phyloP scores from a whole-genome alignment of 2,888 invertebrate genomes.

The Trissolcus brochymenae region DNA sequence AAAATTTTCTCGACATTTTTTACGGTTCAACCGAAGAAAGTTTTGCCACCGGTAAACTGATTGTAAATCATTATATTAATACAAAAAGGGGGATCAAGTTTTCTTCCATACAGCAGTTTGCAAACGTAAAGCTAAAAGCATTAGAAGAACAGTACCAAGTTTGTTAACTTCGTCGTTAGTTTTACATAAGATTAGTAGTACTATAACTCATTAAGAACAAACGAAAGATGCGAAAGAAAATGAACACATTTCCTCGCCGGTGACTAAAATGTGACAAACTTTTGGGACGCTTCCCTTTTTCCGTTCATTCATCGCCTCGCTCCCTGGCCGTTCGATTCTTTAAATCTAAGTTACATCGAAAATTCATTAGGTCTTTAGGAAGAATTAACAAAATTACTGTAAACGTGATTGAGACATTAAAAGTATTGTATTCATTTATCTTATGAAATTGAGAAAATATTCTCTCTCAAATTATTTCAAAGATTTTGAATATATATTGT shows the following conservation, averaged over 20 bases:
- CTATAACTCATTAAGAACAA: slow-evolving; percentile 56
- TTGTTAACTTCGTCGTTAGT: slow-evolving; percentile 46
- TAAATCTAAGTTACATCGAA: no score
- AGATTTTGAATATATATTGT: no score
- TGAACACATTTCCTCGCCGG: slow-evolving; percentile 37
- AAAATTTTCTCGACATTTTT: not conserved
- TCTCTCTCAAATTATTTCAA: no score
- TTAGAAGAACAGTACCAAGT: slow-evolving; percentile 54
- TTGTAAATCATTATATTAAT: slow-evolving; percentile 55
- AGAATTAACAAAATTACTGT: no score
- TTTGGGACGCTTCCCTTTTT: slow-evolving; percentile 19
- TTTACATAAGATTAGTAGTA: slow-evolving; percentile 58
- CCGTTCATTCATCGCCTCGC: not conserved
- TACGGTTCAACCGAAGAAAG: slow-evolving; percentile 39
- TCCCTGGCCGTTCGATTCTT: no score
- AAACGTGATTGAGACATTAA: no score
- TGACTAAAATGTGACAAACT: slow-evolving; percentile 34
- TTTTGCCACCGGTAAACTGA: slow-evolving; percentile 47
- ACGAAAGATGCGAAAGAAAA: slow-evolving; percentile 48
- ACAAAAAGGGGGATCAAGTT: slow-evolving; percentile 53
- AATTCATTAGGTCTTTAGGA: no score
- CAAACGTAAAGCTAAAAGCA: slow-evolving; percentile 46
- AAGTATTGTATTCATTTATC: no score
- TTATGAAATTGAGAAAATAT: no score
- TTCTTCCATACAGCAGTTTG: slow-evolving; percentile 52